A percentile compares a stretch with the other conserved stretches of the same genome.
Conservation (phyloP, 2,888 invertebrate genomes). For the Dicranocentrus wangi region DNA sequence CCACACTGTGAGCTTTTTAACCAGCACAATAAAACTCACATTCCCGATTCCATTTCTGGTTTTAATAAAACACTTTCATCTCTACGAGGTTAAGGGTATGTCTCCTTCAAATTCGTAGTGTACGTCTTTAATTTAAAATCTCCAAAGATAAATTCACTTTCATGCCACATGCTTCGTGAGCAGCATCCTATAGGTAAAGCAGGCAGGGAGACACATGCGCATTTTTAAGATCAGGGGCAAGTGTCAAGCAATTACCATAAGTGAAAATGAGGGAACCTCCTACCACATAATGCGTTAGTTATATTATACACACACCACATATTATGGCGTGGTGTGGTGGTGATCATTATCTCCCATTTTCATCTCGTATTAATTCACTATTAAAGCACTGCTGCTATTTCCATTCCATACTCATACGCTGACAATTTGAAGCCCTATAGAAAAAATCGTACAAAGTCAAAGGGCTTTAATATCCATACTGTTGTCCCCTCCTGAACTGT, state of each 20-base stretch:
- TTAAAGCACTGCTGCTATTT: background rate
- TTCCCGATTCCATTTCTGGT: no score
- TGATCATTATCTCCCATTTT: constrained; percentile 8
- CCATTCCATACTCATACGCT: constrained; percentile 1
- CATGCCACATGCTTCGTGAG: no score
- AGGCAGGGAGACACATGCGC: no score
- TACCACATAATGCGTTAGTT: background rate
- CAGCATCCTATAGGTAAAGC: no score
- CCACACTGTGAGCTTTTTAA: no score
- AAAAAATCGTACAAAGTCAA: no score
- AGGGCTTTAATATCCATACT: background rate
- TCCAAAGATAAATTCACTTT: no score
- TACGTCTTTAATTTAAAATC: no score
- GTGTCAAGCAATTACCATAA: constrained; percentile 14
- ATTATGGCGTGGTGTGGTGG: background rate
- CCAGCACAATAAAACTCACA: no score
- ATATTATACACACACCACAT: background rate
- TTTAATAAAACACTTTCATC: no score
- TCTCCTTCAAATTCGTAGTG: no score
- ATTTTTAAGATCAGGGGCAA: constrained; percentile 17
- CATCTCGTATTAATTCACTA: background rate
- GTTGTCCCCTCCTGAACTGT: background rate
- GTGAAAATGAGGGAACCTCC: constrained; percentile 12
- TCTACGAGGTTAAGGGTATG: no score
- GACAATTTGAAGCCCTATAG: background rate